A percentile compares a stretch with the other conserved stretches of the same genome.
These are phyloP conservation scores for Glyptemys insculpta DNA, from an alignment of 2,797 vertebrate species.

Conservation along the genomic window DNA sequence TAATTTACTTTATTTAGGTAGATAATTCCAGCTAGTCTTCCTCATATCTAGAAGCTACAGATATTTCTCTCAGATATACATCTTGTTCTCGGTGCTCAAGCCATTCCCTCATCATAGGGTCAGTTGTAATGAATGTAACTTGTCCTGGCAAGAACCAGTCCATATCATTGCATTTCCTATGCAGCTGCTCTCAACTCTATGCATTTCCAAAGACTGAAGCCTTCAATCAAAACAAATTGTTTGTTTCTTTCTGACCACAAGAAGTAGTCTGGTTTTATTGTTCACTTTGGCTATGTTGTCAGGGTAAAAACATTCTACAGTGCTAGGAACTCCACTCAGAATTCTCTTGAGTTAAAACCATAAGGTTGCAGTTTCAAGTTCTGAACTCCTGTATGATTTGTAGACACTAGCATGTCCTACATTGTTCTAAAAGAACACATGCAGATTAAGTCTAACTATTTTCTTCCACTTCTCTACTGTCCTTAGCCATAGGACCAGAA, in stretches of 20 bases:
- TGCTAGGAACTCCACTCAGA: slow-evolving; percentile 29
- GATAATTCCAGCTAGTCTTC: not conserved
- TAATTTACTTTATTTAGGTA: not conserved
- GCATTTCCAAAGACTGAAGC: slow-evolving; percentile 21
- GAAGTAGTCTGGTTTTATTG: slow-evolving; percentile 55
- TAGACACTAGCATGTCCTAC: not conserved
- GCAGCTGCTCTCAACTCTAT: slow-evolving; percentile 38
- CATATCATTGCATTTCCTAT: not conserved
- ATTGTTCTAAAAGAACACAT: not conserved
- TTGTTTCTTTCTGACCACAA: slow-evolving; percentile 70
- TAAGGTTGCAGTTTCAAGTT: slow-evolving; percentile 22
- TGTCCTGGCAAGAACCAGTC: not conserved
- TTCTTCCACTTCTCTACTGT: not conserved
- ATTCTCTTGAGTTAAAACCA: slow-evolving; percentile 9
- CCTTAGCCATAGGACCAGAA: not conserved
- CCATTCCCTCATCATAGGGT: accelerated
- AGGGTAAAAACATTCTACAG: slow-evolving; percentile 2
- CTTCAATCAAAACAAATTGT: slow-evolving; percentile 72
- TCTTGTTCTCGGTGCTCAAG: not conserved
- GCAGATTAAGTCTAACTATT: not conserved
- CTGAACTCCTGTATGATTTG: not conserved
- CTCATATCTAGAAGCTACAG: not conserved
- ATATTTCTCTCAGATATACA: not conserved
- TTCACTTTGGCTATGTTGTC: slow-evolving; percentile 32
- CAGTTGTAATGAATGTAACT: not conserved